Conservation (phyloP, 2,797 vertebrate genomes). For the Gadopsis bispinosus region DNA sequence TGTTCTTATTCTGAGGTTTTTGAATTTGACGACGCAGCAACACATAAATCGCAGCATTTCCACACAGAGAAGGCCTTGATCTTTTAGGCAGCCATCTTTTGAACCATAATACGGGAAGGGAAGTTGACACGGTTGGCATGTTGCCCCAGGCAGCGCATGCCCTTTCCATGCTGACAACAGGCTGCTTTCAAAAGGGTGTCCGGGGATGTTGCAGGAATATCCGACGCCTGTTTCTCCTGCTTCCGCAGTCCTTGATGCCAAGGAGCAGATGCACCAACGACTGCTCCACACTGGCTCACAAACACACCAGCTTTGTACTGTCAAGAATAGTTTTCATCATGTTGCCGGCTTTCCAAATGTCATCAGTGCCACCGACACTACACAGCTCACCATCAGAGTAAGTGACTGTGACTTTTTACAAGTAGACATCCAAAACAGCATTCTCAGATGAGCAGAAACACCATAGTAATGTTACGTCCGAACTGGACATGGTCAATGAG, state of each 20-base stretch:
- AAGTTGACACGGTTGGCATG: conserved; percentile 46
- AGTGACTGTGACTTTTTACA: background rate
- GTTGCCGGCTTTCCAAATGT: conserved; percentile 43
- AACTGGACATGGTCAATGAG: background rate
- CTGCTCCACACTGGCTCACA: background rate
- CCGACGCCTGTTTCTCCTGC: conserved; percentile 33
- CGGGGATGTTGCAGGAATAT: conserved; percentile 48
- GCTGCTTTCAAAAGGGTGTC: conserved; percentile 45
- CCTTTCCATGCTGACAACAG: conserved; percentile 56
- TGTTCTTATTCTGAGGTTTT: background rate
- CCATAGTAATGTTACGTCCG: background rate
- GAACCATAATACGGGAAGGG: conserved; percentile 34
- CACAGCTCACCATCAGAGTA: conserved; percentile 18
- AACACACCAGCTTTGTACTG: conserved; percentile 25
- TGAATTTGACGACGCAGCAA: background rate
- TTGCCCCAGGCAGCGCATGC: conserved; percentile 50
- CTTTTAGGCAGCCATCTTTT: conserved; percentile 36
- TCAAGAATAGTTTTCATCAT: conserved; percentile 31
- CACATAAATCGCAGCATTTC: background rate
- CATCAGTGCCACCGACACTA: conserved; percentile 27
- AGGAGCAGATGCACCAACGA: conserved; percentile 27
- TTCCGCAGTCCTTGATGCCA: conserved; percentile 28
- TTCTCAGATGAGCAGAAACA: background rate
- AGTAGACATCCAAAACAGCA: background rate
- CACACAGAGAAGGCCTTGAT: conserved; percentile 7